Base-by-base conservation (phyloP, 1,140 invertebrate species). In the Pogonognathellus flavescens region DNA sequence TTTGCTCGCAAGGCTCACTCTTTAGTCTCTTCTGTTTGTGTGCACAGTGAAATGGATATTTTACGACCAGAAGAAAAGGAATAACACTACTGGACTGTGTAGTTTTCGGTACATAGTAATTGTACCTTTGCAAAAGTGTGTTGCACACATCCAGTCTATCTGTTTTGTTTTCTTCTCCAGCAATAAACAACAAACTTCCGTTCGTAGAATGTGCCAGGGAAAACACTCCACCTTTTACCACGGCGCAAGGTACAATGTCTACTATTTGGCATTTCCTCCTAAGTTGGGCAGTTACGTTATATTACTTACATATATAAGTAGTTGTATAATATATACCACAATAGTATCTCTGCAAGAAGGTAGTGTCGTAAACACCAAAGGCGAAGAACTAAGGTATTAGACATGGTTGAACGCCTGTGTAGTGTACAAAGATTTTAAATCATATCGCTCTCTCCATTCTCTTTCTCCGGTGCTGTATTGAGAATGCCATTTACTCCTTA, bases 11-110 rank as follows among this genome's bases (percentile, higher is more conserved):
- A 41, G 6, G 31, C 31, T 41, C 31, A 41, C 31, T 41, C 31
- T 41, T 41, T 6, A 41, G 2, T 41, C 31, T 41, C 31, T 6
- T 41, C 31, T 6, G 2, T 41, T 41, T 41, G 31, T 41, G 31
- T 41, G 6, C 31, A 41, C 31, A 50, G 16, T 76, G 31, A 50
- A 76, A 76, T 76, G 41, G 70, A 50, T 31, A 50, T 76, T 76
- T 76, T 50, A 76, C 31, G 25, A 76, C 70, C 31, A 41, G n/a
- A n/a, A 10, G 16, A 9, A 76, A 76, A 76, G 10, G 8, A 76
- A 76, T 57, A n/a, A n/a, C 53, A 14, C 53, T 57, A 41, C 31
- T 41, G 31, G 31, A 41, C 31, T 41, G 31, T 41, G 31, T 41
- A 41, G 31, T 41, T 41, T n/a, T 41, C 2, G 6, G 31, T 6